These are phyloP conservation scores for Channa argus DNA, from an alignment of 2,113 vertebrate genomes.

Conservation along the genomic window DNA sequence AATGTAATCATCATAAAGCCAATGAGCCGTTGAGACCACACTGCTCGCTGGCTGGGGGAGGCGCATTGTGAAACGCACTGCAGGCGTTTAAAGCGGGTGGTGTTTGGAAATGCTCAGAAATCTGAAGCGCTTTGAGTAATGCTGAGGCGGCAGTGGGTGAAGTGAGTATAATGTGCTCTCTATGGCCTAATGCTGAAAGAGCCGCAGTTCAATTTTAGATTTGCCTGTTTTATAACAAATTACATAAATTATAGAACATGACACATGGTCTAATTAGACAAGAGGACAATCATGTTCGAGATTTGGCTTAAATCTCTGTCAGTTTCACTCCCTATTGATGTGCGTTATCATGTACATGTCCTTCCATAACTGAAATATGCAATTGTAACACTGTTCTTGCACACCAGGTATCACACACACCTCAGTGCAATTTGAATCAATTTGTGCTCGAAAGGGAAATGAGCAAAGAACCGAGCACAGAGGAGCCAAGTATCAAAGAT, in stretches of 20 bases:
- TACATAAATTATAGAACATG: not conserved
- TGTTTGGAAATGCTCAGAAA: constrained; percentile 41
- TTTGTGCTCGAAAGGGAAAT: no score
- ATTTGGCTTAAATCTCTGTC: no score
- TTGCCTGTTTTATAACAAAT: not conserved
- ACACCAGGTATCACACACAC: no score
- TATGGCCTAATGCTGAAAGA: constrained; percentile 11
- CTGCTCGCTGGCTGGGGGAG: constrained; percentile 10
- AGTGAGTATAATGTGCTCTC: not conserved
- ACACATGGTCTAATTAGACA: constrained; percentile 12
- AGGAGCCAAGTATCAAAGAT: no score
- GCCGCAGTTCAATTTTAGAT: constrained; percentile 22
- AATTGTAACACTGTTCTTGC: no score
- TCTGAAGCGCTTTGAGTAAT: constrained; percentile 20
- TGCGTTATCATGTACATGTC: no score
- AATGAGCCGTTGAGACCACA: constrained; percentile 49
- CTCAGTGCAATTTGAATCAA: no score
- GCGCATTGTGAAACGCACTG: constrained; percentile 9
- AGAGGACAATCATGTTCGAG: not conserved
- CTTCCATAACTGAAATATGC: no score
- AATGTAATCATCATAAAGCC: constrained; percentile 61
- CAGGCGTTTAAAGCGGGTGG: constrained; percentile 44
- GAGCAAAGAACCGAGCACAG: no score
- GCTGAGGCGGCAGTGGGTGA: not conserved
- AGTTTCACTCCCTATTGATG: no score